Evolutionary conservation across 2,113 vertebrate genomes (phyloP), one percentile per base, ranked within the genome.

Genomic region (Podiceps cristatus): DNA sequence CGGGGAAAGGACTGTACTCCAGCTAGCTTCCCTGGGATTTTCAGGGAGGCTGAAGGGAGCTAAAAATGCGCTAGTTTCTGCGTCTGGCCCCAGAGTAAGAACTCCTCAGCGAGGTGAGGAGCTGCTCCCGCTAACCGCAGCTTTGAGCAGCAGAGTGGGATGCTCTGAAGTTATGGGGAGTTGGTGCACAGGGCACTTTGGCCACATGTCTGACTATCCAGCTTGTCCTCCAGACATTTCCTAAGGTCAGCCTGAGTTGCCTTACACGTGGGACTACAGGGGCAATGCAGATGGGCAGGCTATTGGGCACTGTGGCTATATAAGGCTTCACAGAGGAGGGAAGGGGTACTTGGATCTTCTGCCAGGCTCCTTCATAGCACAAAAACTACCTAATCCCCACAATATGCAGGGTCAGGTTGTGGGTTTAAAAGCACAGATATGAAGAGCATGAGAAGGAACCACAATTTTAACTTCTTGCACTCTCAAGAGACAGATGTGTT

Each of bases 111-210:
- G 5, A 56, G 35, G 44, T 0, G 0, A 29, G 22, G 49, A 90
- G 33, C 28, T 52, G 52, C 79, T 76, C 47, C 66, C 0, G 0
- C 20, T 42, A 50, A 45, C 9, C 0, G 0, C 25, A 55, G 20
- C 49, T 63, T 53, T 59, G 72, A 69, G 81, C 68, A 73, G 42
- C 35, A 24, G 29, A 40, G 10, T 19, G 49, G n/a, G 25, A 47
- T 73, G 59, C 55, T 31, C 56, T 24, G 20, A 53, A 84, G 37
- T 28, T 33, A 45, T 3, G 15, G 7, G 18, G 6, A 58, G 27
- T 11, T 33, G 19, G 18, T 49, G 13, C 16, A n/a, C 20, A 40
- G 47, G n/a, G 12, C 7, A 17, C 62, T 79, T 58, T 11, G 13
- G 31, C 11, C 49, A n/a, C 18, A 37, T 72, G 59, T 92, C 56